Conservation (phyloP, 2,113 vertebrate genomes). For the Seriola rivoliana region DNA sequence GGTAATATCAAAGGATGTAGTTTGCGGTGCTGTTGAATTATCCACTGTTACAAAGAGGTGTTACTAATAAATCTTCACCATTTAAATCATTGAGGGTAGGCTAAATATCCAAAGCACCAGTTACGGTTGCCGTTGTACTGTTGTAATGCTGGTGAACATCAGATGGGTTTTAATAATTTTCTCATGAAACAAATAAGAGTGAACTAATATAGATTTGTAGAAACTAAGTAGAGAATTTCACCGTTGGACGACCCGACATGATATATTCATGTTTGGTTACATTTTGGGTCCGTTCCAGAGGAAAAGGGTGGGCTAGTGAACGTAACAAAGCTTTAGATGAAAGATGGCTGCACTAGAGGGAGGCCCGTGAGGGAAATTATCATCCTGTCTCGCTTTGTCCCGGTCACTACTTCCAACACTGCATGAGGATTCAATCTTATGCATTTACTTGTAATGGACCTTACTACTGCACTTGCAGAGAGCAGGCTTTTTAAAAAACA, state of each 20-base stretch:
- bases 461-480: not conserved
- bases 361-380: not conserved
- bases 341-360: slow-evolving; percentile 3
- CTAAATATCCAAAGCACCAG: not conserved
- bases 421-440: not conserved
- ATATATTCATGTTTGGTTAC: not conserved
- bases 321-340: not conserved
- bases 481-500: not conserved
- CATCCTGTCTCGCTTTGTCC: not conserved
- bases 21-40: not conserved
- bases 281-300: not conserved
- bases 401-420: not conserved
- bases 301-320: not conserved
- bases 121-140: not conserved
- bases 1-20: not conserved
- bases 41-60: not conserved
- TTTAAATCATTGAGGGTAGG: not conserved
- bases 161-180: not conserved
- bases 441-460: not conserved
- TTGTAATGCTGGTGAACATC: not conserved
- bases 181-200: not conserved
- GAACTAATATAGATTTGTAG: not conserved
- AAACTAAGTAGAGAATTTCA: no score
- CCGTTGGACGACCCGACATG: not conserved
- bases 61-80: not conserved